Base-by-base conservation (phyloP, 2,113 vertebrate genomes). In the Dendropsophus ebraccatus region DNA sequence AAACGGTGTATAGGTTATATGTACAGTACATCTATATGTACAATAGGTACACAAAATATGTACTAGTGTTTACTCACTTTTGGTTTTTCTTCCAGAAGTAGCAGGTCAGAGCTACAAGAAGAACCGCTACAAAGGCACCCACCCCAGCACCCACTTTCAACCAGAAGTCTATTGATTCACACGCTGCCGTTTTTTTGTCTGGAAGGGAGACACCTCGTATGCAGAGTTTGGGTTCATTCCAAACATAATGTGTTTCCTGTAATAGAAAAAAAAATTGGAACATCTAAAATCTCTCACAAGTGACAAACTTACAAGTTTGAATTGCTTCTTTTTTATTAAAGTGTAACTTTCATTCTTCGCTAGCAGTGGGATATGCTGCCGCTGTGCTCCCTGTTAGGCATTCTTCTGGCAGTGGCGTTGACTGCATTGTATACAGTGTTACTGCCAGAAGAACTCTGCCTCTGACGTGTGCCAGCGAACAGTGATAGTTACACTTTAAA, bases 1-100 rank as follows among this genome's bases (percentile, higher is more conserved):
- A 41, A 41, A 41, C n/a, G n/a, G n/a, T n/a, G n/a, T n/a, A n/a
- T n/a, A n/a, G n/a, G n/a, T n/a, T n/a, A n/a, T n/a, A n/a, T n/a
- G n/a, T n/a, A n/a, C n/a, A n/a, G n/a, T n/a, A n/a, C n/a, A n/a
- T n/a, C n/a, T n/a, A n/a, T n/a, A n/a, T n/a, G n/a, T n/a, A n/a
- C n/a, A n/a, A n/a, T n/a, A n/a, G n/a, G n/a, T 41, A 41, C 41
- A 41, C 41, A 41, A 41, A 41, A 41, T 41, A 41, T 41, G 8
- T 41, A 41, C 41, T 41, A 19, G 0, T 19, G 1, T 23, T n/a
- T 86, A 93, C 95, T 88, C 91, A 99, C 98, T 97, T 96, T 89
- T 97, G 96, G 89, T 99, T 99, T 88, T 99, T 99, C 88, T 99
- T 99, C 98, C 98, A 99, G 92, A 99, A 98, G 91, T 99, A 98